These are phyloP conservation scores for Ostrea edulis DNA, from an alignment of 1,140 invertebrate species.

Conservation along the genomic window DNA sequence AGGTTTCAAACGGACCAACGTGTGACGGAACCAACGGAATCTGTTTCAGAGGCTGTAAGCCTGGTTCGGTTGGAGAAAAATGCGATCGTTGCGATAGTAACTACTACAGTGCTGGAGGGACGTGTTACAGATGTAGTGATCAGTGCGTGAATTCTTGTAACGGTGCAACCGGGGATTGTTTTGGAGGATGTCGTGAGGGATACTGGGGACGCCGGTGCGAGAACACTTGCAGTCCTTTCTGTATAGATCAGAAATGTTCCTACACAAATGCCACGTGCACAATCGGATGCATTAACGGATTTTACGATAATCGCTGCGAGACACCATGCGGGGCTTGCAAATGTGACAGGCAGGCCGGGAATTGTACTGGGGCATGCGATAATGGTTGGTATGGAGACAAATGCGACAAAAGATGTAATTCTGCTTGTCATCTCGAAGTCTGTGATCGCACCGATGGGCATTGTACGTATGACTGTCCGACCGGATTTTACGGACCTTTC, in stretches of 20 bases:
- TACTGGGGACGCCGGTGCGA: conserved; percentile 55
- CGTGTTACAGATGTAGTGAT: conserved; percentile 45
- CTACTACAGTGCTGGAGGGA: neutral
- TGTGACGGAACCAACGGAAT: conserved; percentile 18
- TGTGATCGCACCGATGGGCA: conserved; percentile 53
- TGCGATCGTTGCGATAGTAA: conserved; percentile 39
- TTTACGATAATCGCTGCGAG: conserved; percentile 45
- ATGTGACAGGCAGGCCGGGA: conserved; percentile 26
- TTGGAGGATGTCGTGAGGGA: conserved; percentile 53
- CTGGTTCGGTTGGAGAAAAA: conserved; percentile 47
- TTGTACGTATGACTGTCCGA: conserved; percentile 44
- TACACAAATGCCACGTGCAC: conserved; percentile 43
- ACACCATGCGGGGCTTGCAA: conserved; percentile 36
- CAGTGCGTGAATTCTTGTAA: conserved; percentile 57
- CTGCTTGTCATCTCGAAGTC: conserved; percentile 27
- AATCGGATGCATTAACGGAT: conserved; percentile 30
- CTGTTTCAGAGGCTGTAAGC: conserved; percentile 40
- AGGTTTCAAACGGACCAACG: neutral
- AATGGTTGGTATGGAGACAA: conserved; percentile 53
- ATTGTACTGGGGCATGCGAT: conserved; percentile 48
- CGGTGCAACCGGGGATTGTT: conserved; percentile 49
- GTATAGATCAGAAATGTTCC: conserved; percentile 14
- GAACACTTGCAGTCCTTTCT: conserved; percentile 36
- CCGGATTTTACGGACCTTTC: conserved; percentile 47
- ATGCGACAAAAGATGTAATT: conserved; percentile 49